Evolutionary conservation across 2,113 vertebrate genomes (phyloP).

Genomic region (Hiodon alosoides): DNA sequence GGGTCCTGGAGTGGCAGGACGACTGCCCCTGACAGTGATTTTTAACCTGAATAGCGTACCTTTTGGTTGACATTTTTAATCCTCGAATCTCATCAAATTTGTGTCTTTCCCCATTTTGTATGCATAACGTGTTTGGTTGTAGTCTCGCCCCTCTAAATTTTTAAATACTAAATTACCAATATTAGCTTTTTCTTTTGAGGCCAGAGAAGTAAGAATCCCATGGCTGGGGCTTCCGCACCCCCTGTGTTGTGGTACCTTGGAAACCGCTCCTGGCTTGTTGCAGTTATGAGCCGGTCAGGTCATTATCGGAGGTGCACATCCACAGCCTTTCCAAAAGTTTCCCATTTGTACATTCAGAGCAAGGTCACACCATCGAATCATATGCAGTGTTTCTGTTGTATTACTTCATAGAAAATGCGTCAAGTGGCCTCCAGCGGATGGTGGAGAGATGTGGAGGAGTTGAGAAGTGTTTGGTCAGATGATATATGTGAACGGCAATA

Average conservation of each 20-base stretch:
- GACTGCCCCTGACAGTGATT: no score
- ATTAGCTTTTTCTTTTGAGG: conserved; percentile 24
- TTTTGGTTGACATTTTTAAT: no score
- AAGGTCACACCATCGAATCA: no score
- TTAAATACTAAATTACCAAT: conserved; percentile 14
- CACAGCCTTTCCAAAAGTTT: no score
- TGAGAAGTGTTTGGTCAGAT: no score
- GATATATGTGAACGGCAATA: not conserved
- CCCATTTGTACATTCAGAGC: no score
- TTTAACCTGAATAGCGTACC: no score
- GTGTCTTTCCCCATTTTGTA: conserved; percentile 7
- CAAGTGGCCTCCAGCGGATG: no score
- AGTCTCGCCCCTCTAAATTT: conserved; percentile 26
- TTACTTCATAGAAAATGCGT: no score
- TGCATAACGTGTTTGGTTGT: conserved; percentile 18
- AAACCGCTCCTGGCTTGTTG: not conserved
- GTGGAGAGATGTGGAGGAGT: no score
- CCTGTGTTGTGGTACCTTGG: not conserved
- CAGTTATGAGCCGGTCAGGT: not conserved
- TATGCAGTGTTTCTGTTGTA: no score
- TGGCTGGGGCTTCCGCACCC: not conserved
- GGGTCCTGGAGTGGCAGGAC: no score
- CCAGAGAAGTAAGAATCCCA: conserved; percentile 24
- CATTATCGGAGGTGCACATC: not conserved
- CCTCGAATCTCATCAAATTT: conserved; percentile 6